Conservation (phyloP, 2,888 invertebrate genomes). For the Cephus pulcher region DNA sequence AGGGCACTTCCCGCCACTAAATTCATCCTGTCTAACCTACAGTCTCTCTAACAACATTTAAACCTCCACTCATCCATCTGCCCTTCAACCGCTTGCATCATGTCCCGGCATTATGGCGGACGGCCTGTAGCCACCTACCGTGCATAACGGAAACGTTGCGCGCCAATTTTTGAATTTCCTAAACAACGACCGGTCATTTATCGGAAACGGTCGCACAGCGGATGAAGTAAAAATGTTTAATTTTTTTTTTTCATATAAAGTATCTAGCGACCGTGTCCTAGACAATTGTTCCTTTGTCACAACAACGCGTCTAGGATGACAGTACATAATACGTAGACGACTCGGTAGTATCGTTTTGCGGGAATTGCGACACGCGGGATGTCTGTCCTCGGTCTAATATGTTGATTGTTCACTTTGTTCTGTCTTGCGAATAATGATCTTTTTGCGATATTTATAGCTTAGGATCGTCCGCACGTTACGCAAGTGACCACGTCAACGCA, state of each 20-base stretch:
- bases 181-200: neutral
- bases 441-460: conserved; percentile 7
- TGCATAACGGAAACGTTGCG: neutral
- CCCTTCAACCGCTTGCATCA: conserved; percentile 34
- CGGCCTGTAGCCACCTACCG: neutral
- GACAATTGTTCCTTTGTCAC: neutral
- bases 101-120: neutral
- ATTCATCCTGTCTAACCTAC: conserved; percentile 51
- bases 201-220: neutral
- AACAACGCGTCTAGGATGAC: neutral
- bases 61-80: conserved; percentile 38
- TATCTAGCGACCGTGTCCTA: neutral
- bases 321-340: neutral
- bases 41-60: conserved; percentile 34
- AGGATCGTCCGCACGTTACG: neutral
- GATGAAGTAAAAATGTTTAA: neutral
- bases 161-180: neutral
- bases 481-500: neutral
- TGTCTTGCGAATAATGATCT: conserved; percentile 27
- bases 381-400: conserved; percentile 53
- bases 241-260: neutral
- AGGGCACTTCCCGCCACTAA: conserved; percentile 63
- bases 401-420: conserved; percentile 36
- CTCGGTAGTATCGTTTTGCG: conserved; percentile 38
- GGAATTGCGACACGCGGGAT: conserved; percentile 37